Percentiles rank a stretch among this genome's conserved stretches.
Evolutionary conservation across 2,797 vertebrate species (phyloP).

Genomic region (Oreortyx pictus): DNA sequence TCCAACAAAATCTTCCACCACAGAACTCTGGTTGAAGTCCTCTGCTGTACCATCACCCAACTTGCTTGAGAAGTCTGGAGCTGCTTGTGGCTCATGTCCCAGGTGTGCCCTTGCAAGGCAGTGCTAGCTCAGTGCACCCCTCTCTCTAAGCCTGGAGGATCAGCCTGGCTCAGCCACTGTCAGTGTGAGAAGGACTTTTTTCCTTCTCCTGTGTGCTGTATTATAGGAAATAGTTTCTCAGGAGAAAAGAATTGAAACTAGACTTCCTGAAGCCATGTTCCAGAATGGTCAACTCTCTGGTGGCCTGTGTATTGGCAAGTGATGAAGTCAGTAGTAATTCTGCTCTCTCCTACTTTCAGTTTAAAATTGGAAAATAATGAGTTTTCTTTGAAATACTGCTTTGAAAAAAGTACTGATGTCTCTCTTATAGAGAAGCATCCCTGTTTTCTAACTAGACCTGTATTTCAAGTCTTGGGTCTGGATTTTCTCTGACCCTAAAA

Average conservation of each 20-base stretch:
- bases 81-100: not conserved
- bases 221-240: not conserved
- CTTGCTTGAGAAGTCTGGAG: not conserved
- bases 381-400: not conserved
- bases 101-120: not conserved
- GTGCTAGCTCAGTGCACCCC: rapidly evolving
- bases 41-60: rapidly evolving
- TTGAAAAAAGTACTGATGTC: not conserved
- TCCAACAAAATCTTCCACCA: not conserved
- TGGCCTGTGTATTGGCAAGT: not conserved
- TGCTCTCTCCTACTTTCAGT: not conserved
- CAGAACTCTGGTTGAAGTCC: not conserved
- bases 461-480: not conserved
- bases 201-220: not conserved
- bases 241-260: not conserved
- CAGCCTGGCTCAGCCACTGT: not conserved
- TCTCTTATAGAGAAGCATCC: not conserved
- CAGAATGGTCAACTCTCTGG: not conserved
- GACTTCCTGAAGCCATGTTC: not conserved
- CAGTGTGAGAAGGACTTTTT: not conserved
- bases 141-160: rapidly evolving
- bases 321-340: not conserved
- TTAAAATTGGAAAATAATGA: not conserved
- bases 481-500: not conserved
- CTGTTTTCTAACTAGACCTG: not conserved